Evolutionary conservation across 2,113 vertebrate species (phyloP).

Genomic region (Pleuronectes platessa): DNA sequence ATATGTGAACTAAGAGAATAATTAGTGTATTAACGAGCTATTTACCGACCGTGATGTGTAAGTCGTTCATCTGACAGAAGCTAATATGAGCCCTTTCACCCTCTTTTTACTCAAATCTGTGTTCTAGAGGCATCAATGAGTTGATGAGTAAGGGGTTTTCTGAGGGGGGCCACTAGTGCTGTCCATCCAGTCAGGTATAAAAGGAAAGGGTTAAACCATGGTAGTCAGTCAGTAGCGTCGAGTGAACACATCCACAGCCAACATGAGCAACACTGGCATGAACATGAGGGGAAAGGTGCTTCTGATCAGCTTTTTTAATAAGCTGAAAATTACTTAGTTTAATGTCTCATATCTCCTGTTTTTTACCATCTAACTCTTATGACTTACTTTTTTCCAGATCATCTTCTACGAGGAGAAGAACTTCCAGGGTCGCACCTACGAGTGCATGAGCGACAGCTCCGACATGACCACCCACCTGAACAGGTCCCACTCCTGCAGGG

Average conservation of each 20-base stretch:
- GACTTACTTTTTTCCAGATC: slow-evolving; percentile 57
- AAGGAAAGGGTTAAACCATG: no score
- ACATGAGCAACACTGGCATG: slow-evolving; percentile 68
- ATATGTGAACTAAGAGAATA: no score
- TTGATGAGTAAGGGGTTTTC: no score
- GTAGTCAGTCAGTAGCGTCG: slow-evolving; percentile 1
- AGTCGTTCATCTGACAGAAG: no score
- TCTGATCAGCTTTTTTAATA: background rate
- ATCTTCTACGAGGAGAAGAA: slow-evolving; percentile 80
- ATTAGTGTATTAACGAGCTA: no score
- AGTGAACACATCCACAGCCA: slow-evolving; percentile 44
- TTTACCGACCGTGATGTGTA: no score
- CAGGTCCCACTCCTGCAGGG: slow-evolving; percentile 78
- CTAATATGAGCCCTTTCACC: no score
- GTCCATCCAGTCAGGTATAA: no score
- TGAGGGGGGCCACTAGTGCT: no score
- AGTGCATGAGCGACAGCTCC: slow-evolving; percentile 75
- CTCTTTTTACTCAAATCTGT: no score
- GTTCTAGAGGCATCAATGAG: no score
- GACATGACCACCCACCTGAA: slow-evolving; percentile 76
- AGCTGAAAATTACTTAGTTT: background rate
- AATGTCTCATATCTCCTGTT: background rate
- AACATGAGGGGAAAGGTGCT: slow-evolving; percentile 74
- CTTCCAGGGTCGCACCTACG: slow-evolving; percentile 77
- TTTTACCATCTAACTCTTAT: background rate